A percentile compares a stretch with the other conserved stretches of the same genome.
These are phyloP conservation scores for Hypercompe scribonia DNA, from an alignment of 2,888 invertebrate genomes.

Conservation along the genomic window DNA sequence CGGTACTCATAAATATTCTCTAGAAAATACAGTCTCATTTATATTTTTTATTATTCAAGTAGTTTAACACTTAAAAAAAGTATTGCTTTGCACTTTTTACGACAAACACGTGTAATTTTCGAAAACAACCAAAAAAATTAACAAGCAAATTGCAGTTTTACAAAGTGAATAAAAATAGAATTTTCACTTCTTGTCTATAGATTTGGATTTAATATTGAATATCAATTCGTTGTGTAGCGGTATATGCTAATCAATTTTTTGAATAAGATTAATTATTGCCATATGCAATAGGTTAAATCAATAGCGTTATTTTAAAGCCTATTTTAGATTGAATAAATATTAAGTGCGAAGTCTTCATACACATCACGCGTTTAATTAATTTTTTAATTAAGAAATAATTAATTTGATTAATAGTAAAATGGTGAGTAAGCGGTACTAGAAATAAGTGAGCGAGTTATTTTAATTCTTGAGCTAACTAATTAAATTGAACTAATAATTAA, in stretches of 20 bases:
- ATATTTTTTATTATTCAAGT: background rate
- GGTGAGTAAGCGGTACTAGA: constrained; percentile 1
- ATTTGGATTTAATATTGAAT: constrained; percentile 18
- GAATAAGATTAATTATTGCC: constrained; percentile 60
- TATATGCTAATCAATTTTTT: constrained; percentile 52
- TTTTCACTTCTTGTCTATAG: constrained; percentile 9
- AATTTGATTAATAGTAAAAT: constrained; percentile 33
- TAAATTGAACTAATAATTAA: background rate
- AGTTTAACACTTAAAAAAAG: background rate
- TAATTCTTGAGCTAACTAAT: background rate
- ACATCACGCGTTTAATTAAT: constrained; percentile 37
- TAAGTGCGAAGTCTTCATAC: constrained; percentile 27
- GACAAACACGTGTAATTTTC: background rate
- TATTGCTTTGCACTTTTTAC: background rate
- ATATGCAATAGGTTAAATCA: constrained; percentile 5
- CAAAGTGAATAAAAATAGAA: constrained; percentile 20
- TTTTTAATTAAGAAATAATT: constrained; percentile 37
- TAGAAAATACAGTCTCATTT: too few relatives aligned
- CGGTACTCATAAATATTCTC: too few relatives aligned
- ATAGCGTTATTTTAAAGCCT: constrained; percentile 39
- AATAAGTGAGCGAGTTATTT: background rate
- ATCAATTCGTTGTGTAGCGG: constrained; percentile 50
- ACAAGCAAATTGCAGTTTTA: constrained; percentile 18
- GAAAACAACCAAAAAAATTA: constrained; percentile 30
- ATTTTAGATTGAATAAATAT: constrained; percentile 32